Base-by-base conservation (phyloP, 2,797 vertebrate genomes). In the Phoxinus dragarum region DNA sequence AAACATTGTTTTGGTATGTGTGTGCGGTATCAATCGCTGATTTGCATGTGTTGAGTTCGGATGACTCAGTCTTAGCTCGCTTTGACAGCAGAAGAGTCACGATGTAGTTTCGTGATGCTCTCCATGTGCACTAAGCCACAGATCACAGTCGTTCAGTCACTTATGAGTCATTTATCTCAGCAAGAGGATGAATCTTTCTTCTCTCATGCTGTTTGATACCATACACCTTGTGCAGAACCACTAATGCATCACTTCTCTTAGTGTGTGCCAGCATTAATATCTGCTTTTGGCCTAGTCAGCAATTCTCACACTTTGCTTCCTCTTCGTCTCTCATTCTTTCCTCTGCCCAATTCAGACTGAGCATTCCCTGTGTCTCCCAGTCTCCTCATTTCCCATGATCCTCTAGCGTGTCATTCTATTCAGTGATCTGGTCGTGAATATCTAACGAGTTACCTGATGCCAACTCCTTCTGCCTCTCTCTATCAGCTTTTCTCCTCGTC, bases 391-490 rank as follows among this genome's bases (percentile, higher is more conserved):
- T 90, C 89, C 88, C 84, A 87, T 87, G 88, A 88, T 78, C 87
- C 86, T 88, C 86, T 81, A 85, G 87, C 80, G 86, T 88, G 87
- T 89, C 86, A 86, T 78, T 91, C 91, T 87, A 61, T 91, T 91
- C 88, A 92, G 69, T 2, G 54, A 82, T 80, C 84, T 82, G 79
- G 89, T 68, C 81, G 85, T 92, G 92, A 92, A 93, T 93, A 85
- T 36, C 64, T 88, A 92, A 92, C 91, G 90, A 93, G 91, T 90
- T 84, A 93, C 90, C 87, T 89, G 91, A 93, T 90, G 91, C 90
- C 85, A 71, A 88, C 75, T 89, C 87, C 52, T 67, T 64, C 69
- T 79, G 61, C n/a, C 81, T 79, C 69, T 84, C 67, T 64, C 49
- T 72, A 19, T 79, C 52, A 40, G 42, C 74, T 42, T 77, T 40